Conservation (phyloP, 2,797 vertebrate genomes). For the Geotria australis region DNA sequence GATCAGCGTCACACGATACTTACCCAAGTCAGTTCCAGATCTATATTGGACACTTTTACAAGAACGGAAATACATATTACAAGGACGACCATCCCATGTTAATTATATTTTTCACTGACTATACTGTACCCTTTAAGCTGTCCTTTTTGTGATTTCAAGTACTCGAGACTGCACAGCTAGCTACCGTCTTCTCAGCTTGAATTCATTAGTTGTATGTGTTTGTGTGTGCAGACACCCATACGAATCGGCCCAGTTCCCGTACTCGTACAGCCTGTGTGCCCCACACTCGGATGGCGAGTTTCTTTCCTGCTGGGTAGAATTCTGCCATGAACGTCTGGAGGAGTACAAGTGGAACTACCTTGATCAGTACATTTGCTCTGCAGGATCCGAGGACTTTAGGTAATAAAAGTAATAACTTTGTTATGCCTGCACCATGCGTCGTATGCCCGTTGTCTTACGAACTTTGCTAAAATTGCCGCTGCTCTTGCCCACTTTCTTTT, state of each 20-base stretch:
- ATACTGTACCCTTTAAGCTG: no score
- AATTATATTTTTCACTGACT: no score
- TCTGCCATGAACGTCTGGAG: conserved; percentile 67
- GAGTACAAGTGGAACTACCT: conserved; percentile 99
- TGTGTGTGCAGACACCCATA: conserved; percentile 34
- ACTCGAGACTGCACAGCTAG: no score
- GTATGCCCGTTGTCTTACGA: no score
- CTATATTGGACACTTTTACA: background rate
- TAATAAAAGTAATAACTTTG: conserved; percentile 5
- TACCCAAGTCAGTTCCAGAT: conserved; percentile 56
- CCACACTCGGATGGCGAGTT: conserved; percentile 59
- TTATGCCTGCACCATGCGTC: no score
- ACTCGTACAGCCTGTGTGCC: conserved; percentile 78
- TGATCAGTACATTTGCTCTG: conserved; percentile 93
- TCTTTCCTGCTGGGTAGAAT: conserved; percentile 85
- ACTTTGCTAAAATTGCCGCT: no score
- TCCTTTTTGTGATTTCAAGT: no score
- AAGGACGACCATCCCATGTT: no score
- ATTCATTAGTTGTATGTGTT: no score
- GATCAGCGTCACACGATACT: conserved; percentile 80
- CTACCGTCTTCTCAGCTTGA: no score
- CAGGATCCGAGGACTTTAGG: conserved; percentile 94
- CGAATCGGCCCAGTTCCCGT: conserved; percentile 73
- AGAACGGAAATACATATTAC: no score
- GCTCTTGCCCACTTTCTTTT: no score